Evolutionary conservation across 2,797 vertebrate genomes (phyloP), one percentile per base, ranked within the genome.

Genomic region (Craterocephalus amniculus): DNA sequence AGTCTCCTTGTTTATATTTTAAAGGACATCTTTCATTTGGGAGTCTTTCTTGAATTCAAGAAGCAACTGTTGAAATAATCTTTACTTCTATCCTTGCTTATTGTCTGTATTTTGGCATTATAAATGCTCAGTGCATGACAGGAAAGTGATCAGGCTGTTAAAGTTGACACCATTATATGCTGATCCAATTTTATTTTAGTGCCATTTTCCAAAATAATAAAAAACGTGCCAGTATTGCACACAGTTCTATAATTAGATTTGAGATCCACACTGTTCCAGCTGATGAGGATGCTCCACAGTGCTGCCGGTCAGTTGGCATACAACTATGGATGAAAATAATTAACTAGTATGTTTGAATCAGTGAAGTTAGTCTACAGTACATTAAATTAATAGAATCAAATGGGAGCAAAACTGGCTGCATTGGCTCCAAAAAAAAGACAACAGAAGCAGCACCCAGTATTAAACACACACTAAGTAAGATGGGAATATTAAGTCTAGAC

Each of bases 11-110:
- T 58, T 69, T 56, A 8, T 13, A 36, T n/a, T 4, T 54, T 75
- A 12, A 61, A 57, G 1, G 16, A 61, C 56, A 32, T 63, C 26
- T 64, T n/a, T 63, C 16, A 64, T 57, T 27, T 20, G n/a, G 2
- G 31, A 72, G 18, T 13, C 34, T 3, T 11, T 14, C 20, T 48
- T 38, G 3, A 45, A 52, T 62, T 58, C 16, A 31, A 31, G 38
- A 63, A 40, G 49, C 49, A 52, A 14, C 24, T 52, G 32, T 3
- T 65, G 3, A 54, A 62, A 45, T 49, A 1, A 52, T 51, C 35
- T 20, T n/a, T 48, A 26, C 72, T 29, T n/a, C n/a, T 51, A 24
- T 26, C 24, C 49, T 13, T 26, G 22, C 49, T 26, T 26, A 26
- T 52, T 52, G 48, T 51, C 24, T 14, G 24, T 4, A 52, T 22